phyloP scores from a whole-genome alignment of 2,888 invertebrate genomes.

The Harmothoe impar region DNA sequence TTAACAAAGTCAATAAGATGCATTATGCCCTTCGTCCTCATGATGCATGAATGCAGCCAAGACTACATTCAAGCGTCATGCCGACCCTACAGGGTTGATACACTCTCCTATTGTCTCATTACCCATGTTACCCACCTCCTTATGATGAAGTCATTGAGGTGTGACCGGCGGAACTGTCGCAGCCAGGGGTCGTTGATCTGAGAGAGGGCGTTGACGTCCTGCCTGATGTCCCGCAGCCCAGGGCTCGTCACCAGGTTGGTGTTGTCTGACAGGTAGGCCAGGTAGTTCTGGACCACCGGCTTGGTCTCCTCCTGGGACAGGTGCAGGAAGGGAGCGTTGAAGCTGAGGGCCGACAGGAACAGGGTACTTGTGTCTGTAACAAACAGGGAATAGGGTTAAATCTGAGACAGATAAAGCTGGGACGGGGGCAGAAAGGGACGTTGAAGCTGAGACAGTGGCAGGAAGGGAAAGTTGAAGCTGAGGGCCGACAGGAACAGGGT shows the following conservation, averaged over 20 bases:
- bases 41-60: no score
- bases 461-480: conserved; percentile 91
- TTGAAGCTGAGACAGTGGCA: conserved; percentile 85
- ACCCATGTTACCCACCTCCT: no score
- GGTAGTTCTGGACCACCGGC: conserved; percentile 90
- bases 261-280: conserved; percentile 94
- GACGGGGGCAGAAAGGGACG: no score
- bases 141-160: conserved; percentile 90
- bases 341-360: conserved; percentile 92
- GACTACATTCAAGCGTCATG: no score
- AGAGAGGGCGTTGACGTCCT: conserved; percentile 91
- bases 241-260: conserved; percentile 93
- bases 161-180: conserved; percentile 88
- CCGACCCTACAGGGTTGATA: no score
- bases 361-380: conserved; percentile 89
- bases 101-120: no score
- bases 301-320: conserved; percentile 85
- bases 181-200: conserved; percentile 90
- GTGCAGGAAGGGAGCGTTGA: conserved; percentile 89
- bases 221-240: conserved; percentile 88
- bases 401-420: no score
- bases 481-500: conserved; percentile 93
- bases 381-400: neutral
- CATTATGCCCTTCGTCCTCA: no score
- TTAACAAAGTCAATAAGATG: no score